Conservation (phyloP, 1,140 invertebrate species). For the Drosophila sturtevanti region DNA sequence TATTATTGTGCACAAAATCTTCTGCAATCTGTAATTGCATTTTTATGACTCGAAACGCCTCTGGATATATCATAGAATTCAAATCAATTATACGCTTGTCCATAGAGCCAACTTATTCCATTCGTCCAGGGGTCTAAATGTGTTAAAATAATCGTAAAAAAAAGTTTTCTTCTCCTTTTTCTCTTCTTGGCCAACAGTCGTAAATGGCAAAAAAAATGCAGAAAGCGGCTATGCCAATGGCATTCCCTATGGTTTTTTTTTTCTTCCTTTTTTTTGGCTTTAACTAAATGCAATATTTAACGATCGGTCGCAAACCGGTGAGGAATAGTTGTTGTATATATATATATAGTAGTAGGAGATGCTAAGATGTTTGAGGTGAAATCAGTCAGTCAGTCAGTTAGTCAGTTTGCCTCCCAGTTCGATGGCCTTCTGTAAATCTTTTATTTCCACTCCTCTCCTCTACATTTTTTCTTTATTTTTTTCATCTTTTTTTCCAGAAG, state of each 20-base stretch:
- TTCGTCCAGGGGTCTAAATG: constrained; percentile 35
- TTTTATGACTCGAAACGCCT: constrained; percentile 58
- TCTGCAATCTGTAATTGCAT: constrained; percentile 43
- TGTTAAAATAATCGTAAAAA: constrained; percentile 77
- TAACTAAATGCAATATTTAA: constrained; percentile 73
- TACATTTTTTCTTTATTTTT: too few species aligned
- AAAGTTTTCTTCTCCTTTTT: constrained; percentile 8
- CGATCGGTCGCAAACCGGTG: constrained; percentile 34
- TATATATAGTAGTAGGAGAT: too few species aligned
- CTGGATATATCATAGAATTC: constrained; percentile 67
- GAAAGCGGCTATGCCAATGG: constrained; percentile 39
- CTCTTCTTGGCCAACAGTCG: constrained; percentile 32
- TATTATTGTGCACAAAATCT: constrained; percentile 13
- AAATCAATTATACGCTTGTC: constrained; percentile 76
- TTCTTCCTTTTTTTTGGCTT: constrained; percentile 40
- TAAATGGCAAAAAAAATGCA: constrained; percentile 37
- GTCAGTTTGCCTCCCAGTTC: constrained; percentile 26
- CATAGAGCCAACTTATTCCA: constrained; percentile 21
- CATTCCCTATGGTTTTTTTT: constrained; percentile 23
- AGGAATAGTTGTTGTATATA: too few species aligned
- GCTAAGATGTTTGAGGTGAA: background rate
- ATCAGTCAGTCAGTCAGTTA: background rate
- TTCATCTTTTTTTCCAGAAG: constrained; percentile 26
- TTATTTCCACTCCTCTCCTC: too few species aligned
- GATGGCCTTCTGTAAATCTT: constrained; percentile 23